Percentiles rank a stretch among this genome's conserved stretches.
These are phyloP conservation scores for Willowsia nigromaculata DNA, from an alignment of 2,888 invertebrate genomes.

Conservation along the genomic window DNA sequence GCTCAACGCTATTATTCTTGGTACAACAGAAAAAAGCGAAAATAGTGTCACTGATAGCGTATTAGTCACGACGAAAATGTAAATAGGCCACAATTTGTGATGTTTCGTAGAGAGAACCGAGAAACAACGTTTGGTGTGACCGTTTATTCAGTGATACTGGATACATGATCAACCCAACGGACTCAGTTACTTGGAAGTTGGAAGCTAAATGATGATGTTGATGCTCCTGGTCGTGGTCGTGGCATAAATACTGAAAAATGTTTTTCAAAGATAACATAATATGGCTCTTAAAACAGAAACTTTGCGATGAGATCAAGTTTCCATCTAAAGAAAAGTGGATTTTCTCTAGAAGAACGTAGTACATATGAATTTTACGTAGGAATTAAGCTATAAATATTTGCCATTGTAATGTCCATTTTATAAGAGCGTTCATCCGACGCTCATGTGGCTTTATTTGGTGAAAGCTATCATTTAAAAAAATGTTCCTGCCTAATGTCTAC, in stretches of 20 bases:
- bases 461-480: slow-evolving; percentile 6
- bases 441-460: slow-evolving; percentile 35
- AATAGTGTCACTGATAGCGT: slow-evolving; percentile 15
- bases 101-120: not conserved
- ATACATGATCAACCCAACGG: slow-evolving; percentile 38
- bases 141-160: slow-evolving; percentile 9
- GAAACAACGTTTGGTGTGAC: slow-evolving; percentile 2
- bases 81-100: slow-evolving; percentile 65
- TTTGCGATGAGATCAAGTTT: not conserved
- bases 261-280: slow-evolving; percentile 6
- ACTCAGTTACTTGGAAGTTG: slow-evolving; percentile 46
- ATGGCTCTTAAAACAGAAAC: not conserved
- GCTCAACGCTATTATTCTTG: slow-evolving; percentile 26
- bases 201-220: slow-evolving; percentile 66
- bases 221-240: slow-evolving; percentile 69
- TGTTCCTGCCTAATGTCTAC: not conserved
- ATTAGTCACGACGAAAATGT: slow-evolving; percentile 63
- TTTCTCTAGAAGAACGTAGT: not conserved
- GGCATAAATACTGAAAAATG: slow-evolving; percentile 55
- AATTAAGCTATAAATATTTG: not conserved
- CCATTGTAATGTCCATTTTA: not conserved
- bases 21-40: slow-evolving; percentile 27
- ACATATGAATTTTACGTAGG: not conserved
- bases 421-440: not conserved
- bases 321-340: not conserved